A percentile compares a stretch with the other conserved stretches of the same genome.
Conservation (phyloP, 2,888 invertebrate genomes). For the Dendrolimus houi region DNA sequence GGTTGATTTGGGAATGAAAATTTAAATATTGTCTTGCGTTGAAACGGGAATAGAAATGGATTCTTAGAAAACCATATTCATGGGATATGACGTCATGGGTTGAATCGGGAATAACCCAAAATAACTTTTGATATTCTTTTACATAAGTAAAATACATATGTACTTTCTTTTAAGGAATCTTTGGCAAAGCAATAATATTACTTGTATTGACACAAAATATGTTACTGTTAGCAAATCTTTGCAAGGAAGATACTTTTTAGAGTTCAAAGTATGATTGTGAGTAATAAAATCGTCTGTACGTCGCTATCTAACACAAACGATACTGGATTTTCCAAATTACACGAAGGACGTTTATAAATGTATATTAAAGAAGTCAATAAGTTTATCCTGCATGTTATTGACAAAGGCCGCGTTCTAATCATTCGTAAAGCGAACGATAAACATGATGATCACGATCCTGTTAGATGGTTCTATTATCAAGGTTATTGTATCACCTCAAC, state of each 20-base stretch:
- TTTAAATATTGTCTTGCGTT: no score
- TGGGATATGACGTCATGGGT: no score
- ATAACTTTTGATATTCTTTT: background rate
- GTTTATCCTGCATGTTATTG: background rate
- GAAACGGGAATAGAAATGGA: no score
- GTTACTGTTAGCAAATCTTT: background rate
- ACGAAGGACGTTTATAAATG: background rate
- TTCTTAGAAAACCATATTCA: no score
- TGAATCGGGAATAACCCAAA: no score
- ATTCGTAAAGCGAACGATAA: background rate
- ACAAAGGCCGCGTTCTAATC: constrained; percentile 1
- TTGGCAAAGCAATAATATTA: background rate
- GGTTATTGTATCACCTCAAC: background rate
- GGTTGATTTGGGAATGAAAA: no score
- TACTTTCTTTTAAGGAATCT: background rate
- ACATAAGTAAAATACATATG: background rate
- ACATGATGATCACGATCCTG: background rate
- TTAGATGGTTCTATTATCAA: background rate
- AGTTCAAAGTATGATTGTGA: background rate
- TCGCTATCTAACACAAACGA: background rate
- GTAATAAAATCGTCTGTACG: no score
- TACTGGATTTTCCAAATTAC: background rate
- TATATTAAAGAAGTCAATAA: background rate
- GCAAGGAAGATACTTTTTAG: background rate
- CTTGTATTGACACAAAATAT: background rate